Evolutionary conservation across 2,797 vertebrate species (phyloP).

Genomic region (Lacerta agilis): DNA sequence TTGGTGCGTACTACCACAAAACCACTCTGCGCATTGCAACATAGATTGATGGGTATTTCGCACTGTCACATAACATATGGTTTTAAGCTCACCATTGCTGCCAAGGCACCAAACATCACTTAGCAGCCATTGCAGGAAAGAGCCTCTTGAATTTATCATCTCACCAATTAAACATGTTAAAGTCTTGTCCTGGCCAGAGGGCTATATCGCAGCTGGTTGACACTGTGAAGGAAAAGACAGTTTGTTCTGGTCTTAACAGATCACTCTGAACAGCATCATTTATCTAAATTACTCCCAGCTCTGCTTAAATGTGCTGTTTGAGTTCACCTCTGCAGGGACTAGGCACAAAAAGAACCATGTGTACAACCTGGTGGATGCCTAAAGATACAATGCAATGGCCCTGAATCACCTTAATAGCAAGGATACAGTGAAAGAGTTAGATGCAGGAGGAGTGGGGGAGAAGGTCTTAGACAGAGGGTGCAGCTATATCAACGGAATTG

Average conservation of each 20-base stretch:
- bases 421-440: background rate
- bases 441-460: background rate
- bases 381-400: background rate
- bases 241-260: conserved; percentile 8
- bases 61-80: background rate
- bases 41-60: background rate
- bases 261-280: conserved; percentile 5
- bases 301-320: background rate
- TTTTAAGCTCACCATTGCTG: background rate
- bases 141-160: background rate
- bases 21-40: background rate
- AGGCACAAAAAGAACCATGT: background rate
- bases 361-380: background rate
- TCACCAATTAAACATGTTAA: conserved; percentile 23
- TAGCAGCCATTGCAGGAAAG: background rate
- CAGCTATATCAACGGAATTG: background rate
- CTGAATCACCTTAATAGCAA: background rate
- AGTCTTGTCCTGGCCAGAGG: background rate
- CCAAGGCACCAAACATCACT: background rate
- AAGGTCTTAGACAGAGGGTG: background rate
- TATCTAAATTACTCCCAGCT: conserved; percentile 31
- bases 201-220: conserved; percentile 8
- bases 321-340: background rate
- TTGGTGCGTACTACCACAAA: background rate
- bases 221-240: conserved; percentile 4